phyloP scores from a whole-genome alignment of 1,140 invertebrate species.

The Musca domestica region DNA sequence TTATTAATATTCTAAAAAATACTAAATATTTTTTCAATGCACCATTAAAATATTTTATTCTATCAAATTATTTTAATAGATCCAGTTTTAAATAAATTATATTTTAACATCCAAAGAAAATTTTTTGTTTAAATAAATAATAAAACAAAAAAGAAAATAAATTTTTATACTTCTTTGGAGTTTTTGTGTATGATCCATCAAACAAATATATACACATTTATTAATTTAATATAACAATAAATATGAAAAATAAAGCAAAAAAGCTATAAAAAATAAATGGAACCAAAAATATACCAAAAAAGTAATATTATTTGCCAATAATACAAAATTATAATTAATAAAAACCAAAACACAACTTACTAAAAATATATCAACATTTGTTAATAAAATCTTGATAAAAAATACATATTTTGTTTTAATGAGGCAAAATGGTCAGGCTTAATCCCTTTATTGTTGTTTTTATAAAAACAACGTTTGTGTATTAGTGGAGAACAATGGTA shows the following conservation, averaged over 20 bases:
- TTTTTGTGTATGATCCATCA: conserved; percentile 26
- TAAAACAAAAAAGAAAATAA: conserved; percentile 26
- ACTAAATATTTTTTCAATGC: not conserved
- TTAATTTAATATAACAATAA: conserved; percentile 25
- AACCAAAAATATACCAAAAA: conserved; percentile 4
- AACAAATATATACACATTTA: too few species aligned
- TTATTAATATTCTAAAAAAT: conserved; percentile 4
- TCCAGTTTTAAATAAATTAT: not conserved
- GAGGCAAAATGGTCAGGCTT: too few species aligned
- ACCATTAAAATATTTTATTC: not conserved
- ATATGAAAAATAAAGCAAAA: conserved; percentile 41
- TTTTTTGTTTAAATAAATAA: conserved; percentile 14
- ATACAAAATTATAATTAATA: conserved; percentile 4
- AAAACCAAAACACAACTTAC: conserved; percentile 1
- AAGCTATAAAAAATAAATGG: conserved; percentile 30
- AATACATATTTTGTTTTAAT: too few species aligned
- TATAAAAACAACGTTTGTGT: too few species aligned
- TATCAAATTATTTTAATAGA: not conserved
- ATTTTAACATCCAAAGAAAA: conserved; percentile 3
- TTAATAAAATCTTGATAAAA: conserved; percentile 21
- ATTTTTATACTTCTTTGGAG: conserved; percentile 45
- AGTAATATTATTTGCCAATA: conserved; percentile 23
- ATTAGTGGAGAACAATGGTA: too few species aligned
- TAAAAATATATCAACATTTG: conserved; percentile 20
- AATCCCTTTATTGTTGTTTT: too few species aligned